These are phyloP conservation scores for Caenorhabditis sp. DNA, from an alignment of 2,888 invertebrate genomes.

Conservation along the genomic window DNA sequence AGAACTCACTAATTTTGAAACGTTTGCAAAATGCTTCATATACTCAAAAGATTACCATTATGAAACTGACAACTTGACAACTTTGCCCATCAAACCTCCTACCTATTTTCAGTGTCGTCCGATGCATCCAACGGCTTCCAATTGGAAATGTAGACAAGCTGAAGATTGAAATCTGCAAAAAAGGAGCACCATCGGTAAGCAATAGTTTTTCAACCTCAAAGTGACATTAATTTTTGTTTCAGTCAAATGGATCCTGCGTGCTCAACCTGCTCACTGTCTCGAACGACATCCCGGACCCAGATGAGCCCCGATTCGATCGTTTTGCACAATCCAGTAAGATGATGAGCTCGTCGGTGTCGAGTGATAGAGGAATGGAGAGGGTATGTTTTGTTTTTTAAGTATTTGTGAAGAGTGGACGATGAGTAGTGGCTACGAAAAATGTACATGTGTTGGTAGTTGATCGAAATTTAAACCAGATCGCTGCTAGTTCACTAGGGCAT, in stretches of 20 bases:
- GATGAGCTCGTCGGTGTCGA: constrained; percentile 43
- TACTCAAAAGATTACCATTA: too few species aligned
- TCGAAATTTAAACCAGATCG: too few species aligned
- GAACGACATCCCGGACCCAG: constrained; percentile 18
- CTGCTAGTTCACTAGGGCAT: too few species aligned
- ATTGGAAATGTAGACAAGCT: constrained; percentile 67
- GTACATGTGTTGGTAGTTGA: too few species aligned
- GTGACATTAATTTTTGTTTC: neutral
- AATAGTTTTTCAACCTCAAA: neutral
- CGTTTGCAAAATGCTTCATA: neutral
- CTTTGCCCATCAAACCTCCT: neutral
- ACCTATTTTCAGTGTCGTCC: constrained; percentile 62
- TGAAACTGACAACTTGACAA: too few species aligned
- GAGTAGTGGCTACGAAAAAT: neutral
- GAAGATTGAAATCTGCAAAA: constrained; percentile 51
- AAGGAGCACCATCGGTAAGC: constrained; percentile 59
- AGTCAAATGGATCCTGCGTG: constrained; percentile 44
- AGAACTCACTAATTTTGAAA: too few species aligned
- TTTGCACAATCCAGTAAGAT: constrained; percentile 21
- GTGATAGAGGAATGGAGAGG: constrained; percentile 46
- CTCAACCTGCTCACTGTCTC: constrained; percentile 40
- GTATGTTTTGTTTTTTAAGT: constrained; percentile 6
- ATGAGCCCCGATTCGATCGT: constrained; percentile 18
- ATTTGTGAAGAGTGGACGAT: too few species aligned
- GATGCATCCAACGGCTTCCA: constrained; percentile 59